Conservation (phyloP, 2,113 vertebrate genomes). For the Carassius gibelio region DNA sequence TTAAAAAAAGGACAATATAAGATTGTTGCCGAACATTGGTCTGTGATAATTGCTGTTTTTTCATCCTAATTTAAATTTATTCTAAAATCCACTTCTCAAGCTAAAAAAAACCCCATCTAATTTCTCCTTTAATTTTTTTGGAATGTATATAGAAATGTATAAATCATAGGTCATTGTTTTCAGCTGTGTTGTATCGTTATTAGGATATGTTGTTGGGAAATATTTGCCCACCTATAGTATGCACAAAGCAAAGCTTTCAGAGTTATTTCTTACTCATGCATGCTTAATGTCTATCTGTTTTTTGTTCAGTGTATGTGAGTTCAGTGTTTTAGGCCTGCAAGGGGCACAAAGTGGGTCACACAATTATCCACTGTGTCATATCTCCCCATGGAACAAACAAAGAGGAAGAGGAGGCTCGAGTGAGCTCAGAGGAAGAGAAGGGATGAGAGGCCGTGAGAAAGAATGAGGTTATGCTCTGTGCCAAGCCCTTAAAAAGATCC, state of each 20-base stretch:
- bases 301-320: constrained; percentile 10
- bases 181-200: neutral
- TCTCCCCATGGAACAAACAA: constrained; percentile 30
- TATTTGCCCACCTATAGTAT: neutral
- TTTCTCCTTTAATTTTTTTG: neutral
- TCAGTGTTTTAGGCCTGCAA: constrained; percentile 23
- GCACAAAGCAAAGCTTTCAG: neutral
- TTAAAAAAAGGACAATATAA: too few relatives aligned
- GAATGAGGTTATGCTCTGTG: constrained; percentile 31
- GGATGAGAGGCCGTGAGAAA: constrained; percentile 54
- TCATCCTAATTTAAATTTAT: too few relatives aligned
- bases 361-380: constrained; percentile 45
- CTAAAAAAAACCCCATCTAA: too few relatives aligned
- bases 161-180: neutral
- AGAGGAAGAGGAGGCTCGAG: constrained; percentile 33
- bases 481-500: neutral
- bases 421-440: constrained; percentile 50
- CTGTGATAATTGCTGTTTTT: too few relatives aligned
- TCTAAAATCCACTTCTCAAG: too few relatives aligned
- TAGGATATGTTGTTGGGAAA: neutral
- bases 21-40: too few relatives aligned
- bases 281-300: constrained; percentile 1
- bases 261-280: neutral
- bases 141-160: neutral
- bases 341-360: constrained; percentile 41